Conservation (phyloP, 2,888 invertebrate species). For the Drosophila bunnanda region DNA sequence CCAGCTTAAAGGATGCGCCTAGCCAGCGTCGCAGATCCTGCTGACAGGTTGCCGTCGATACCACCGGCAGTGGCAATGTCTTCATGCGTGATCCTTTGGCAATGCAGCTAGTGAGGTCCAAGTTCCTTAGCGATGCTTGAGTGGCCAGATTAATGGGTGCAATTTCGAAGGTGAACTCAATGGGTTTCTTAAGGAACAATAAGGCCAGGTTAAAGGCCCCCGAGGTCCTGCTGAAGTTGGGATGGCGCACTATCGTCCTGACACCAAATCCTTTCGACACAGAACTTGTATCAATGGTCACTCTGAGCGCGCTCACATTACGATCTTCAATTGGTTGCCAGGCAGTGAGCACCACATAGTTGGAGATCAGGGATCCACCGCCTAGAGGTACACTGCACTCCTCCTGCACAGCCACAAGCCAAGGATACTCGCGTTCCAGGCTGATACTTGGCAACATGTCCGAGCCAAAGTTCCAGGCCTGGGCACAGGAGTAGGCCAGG, state of each 20-base stretch:
- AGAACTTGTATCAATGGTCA: fast-evolving
- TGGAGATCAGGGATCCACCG: constrained; percentile 1
- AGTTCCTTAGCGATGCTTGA: background rate
- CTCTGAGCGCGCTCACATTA: background rate
- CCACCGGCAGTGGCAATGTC: background rate
- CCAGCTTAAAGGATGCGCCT: background rate
- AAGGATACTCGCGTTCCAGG: too few relatives aligned
- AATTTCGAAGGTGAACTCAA: background rate
- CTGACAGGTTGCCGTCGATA: background rate
- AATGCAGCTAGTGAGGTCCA: background rate
- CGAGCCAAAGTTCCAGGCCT: background rate
- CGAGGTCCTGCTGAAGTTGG: background rate
- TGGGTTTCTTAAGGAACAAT: background rate
- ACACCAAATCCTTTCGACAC: too few relatives aligned
- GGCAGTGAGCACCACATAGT: background rate
- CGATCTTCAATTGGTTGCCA: background rate
- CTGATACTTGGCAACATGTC: fast-evolving
- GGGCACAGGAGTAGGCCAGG: background rate
- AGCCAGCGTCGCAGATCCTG: background rate
- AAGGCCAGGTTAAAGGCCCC: background rate
- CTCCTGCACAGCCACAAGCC: fast-evolving
- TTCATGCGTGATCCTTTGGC: fast-evolving
- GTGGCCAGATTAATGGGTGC: background rate
- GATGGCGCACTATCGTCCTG: background rate
- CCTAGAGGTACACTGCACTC: fast-evolving